These are phyloP conservation scores for Excalfactoria chinensis DNA, from an alignment of 2,113 vertebrate genomes.

Conservation along the genomic window DNA sequence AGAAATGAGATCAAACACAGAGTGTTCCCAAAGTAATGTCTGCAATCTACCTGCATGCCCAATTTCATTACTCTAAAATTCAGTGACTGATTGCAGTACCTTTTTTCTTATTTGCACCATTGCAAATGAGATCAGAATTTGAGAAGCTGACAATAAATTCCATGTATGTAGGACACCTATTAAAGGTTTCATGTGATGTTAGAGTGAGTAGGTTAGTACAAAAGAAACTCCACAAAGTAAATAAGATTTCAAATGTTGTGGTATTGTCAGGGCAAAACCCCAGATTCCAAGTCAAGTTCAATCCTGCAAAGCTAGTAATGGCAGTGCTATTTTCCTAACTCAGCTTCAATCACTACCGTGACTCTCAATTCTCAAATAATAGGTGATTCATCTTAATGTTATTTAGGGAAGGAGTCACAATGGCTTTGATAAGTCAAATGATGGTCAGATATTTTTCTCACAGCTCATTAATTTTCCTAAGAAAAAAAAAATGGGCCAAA, in stretches of 20 bases:
- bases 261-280: slow-evolving; percentile 60
- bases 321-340: slow-evolving; percentile 45
- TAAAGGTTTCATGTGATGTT: slow-evolving; percentile 35
- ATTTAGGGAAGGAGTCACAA: slow-evolving; percentile 71
- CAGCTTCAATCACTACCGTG: slow-evolving; percentile 68
- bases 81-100: not conserved
- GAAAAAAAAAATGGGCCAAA: slow-evolving; percentile 47
- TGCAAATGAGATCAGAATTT: not conserved
- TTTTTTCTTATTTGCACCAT: not conserved
- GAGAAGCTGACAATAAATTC: slow-evolving; percentile 27
- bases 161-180: not conserved
- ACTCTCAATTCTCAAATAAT: slow-evolving; percentile 59
- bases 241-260: slow-evolving; percentile 57
- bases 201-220: slow-evolving; percentile 48
- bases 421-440: slow-evolving; percentile 70
- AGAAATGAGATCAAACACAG: not conserved
- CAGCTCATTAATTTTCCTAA: slow-evolving; percentile 66
- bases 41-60: not conserved
- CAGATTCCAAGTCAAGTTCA: slow-evolving; percentile 73
- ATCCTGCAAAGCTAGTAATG: slow-evolving; percentile 67
- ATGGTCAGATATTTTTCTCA: slow-evolving; percentile 72
- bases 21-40: not conserved
- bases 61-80: not conserved
- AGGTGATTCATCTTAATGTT: slow-evolving; percentile 71
- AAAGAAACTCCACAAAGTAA: slow-evolving; percentile 69